These are phyloP conservation scores for Oithona nana DNA, from an alignment of 2,888 invertebrate species.

Conservation along the genomic window DNA sequence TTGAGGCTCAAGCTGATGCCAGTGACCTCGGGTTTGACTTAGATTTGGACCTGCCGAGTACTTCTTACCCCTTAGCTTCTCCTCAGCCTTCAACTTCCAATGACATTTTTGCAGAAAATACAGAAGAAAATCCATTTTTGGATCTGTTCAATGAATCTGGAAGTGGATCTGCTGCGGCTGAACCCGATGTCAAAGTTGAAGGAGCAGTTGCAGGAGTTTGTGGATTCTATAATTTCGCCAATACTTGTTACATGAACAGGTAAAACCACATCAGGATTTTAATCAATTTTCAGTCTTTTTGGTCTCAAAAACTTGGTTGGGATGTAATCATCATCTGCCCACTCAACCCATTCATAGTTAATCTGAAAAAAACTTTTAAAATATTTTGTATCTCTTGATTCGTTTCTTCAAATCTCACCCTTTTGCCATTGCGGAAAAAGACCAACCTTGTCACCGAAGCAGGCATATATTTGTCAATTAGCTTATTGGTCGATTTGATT, in stretches of 20 bases:
- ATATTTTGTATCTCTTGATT: too few species aligned
- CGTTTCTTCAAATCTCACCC: too few species aligned
- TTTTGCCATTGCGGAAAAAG: too few species aligned
- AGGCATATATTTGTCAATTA: too few species aligned
- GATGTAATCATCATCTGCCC: too few species aligned
- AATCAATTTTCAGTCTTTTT: too few species aligned
- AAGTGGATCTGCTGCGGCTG: not conserved
- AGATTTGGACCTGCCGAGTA: not conserved
- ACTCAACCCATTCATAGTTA: too few species aligned
- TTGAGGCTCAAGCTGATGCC: constrained; percentile 4
- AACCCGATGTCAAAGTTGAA: not conserved
- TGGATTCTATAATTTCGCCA: constrained; percentile 36
- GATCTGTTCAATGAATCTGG: not conserved
- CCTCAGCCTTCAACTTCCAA: not conserved
- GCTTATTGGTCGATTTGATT: too few species aligned
- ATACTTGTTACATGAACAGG: constrained; percentile 39
- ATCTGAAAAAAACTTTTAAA: too few species aligned
- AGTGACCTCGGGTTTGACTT: not conserved
- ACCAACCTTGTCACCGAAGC: too few species aligned
- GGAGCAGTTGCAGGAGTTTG: constrained; percentile 31
- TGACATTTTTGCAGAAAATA: not conserved
- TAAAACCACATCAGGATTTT: too few species aligned
- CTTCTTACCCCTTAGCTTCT: not conserved
- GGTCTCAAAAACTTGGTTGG: too few species aligned
- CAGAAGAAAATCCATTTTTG: not conserved